phyloP scores from a whole-genome alignment of 2,888 invertebrate species.

The Leistus spinibarbis region DNA sequence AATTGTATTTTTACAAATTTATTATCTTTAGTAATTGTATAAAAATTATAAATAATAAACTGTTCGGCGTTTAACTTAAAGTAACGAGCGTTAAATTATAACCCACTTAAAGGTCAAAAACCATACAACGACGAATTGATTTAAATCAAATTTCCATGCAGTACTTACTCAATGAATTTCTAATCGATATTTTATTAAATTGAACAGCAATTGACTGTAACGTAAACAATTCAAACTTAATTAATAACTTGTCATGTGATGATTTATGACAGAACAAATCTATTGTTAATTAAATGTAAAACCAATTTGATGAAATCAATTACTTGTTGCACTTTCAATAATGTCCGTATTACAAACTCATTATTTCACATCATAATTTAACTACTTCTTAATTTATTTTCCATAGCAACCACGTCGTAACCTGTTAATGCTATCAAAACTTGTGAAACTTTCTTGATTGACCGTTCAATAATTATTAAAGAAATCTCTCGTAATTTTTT shows the following conservation, averaged over 20 bases:
- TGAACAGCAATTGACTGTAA: not conserved
- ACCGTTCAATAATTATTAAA: not conserved
- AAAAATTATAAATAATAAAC: too few relatives aligned
- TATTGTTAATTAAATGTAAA: not conserved
- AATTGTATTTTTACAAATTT: too few relatives aligned
- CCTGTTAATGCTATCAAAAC: not conserved
- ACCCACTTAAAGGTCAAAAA: too few relatives aligned
- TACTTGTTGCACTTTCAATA: constrained; percentile 6
- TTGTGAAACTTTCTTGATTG: not conserved
- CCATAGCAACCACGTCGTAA: not conserved
- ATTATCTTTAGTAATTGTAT: too few relatives aligned
- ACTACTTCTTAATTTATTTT: not conserved
- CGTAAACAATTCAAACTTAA: not conserved
- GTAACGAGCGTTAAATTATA: too few relatives aligned
- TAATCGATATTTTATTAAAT: not conserved
- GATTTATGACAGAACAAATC: not conserved
- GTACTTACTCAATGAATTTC: not conserved
- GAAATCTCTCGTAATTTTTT: not conserved
- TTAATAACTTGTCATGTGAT: not conserved
- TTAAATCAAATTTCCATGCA: not conserved
- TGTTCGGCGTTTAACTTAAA: too few relatives aligned
- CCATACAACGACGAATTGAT: too few relatives aligned
- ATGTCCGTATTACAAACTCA: not conserved
- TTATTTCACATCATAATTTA: not conserved
- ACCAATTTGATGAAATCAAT: constrained; percentile 2